A percentile compares a stretch with the other conserved stretches of the same genome.
These are phyloP conservation scores for Boulengeromyrus knoepffleri DNA, from an alignment of 2,113 vertebrate species.

Conservation along the genomic window DNA sequence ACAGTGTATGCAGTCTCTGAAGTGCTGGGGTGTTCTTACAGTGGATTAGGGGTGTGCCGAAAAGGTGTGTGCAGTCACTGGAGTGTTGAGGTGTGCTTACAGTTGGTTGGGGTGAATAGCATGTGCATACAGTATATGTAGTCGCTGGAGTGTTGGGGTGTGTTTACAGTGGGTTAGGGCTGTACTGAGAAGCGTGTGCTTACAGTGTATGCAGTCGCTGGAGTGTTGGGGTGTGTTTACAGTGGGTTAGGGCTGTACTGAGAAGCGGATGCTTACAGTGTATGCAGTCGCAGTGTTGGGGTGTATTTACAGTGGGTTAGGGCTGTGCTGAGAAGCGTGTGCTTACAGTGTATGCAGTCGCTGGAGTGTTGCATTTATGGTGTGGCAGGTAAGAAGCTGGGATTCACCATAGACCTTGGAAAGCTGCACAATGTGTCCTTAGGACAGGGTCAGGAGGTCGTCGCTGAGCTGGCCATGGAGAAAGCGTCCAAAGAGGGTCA, in stretches of 20 bases:
- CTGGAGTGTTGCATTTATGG: slow-evolving; percentile 12
- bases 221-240: background rate
- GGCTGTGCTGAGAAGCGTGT: background rate
- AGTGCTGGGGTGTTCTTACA: background rate
- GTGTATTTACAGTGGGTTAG: background rate
- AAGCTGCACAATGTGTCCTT: slow-evolving; percentile 72
- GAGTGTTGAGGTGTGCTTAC: too few relatives aligned
- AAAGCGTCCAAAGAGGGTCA: slow-evolving; percentile 79
- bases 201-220: background rate
- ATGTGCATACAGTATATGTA: background rate
- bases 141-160: background rate
- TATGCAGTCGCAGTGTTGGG: background rate
- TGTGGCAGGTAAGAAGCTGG: slow-evolving; percentile 60
- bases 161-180: background rate
- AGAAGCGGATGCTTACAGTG: background rate
- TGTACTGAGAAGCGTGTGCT: background rate
- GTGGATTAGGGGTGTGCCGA: background rate
- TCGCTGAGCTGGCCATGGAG: slow-evolving; percentile 69
- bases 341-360: background rate
- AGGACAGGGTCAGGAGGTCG: slow-evolving; percentile 75
- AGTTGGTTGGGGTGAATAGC: too few relatives aligned
- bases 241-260: background rate
- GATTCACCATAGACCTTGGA: slow-evolving; percentile 73
- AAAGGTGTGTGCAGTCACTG: too few relatives aligned
- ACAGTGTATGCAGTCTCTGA: background rate